Evolutionary conservation across 2,797 vertebrate genomes (phyloP).

Genomic region (Nasua narica): DNA sequence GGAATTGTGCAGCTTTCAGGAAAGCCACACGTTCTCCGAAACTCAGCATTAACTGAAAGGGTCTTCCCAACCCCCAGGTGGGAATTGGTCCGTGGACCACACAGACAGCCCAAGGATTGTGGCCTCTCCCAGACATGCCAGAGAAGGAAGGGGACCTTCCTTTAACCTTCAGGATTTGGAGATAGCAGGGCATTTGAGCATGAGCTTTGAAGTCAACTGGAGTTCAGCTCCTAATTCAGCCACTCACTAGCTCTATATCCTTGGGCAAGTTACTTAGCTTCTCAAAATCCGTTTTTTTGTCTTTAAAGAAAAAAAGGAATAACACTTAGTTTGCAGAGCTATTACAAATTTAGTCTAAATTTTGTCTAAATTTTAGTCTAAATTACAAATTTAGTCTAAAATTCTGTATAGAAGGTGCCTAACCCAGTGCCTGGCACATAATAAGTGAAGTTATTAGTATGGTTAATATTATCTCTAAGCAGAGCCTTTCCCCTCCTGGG

Average conservation of each 20-base stretch:
- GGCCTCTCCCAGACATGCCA: neutral
- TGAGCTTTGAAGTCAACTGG: slow-evolving; percentile 53
- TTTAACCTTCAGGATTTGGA: neutral
- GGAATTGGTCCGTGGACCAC: neutral
- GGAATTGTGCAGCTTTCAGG: neutral
- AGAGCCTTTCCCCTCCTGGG: slow-evolving; percentile 61
- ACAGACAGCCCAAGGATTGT: neutral
- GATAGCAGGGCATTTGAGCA: neutral
- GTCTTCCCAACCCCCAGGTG: neutral
- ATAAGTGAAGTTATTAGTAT: slow-evolving; percentile 31
- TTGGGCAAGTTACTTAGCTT: slow-evolving; percentile 72
- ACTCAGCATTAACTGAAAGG: neutral
- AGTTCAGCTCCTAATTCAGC: slow-evolving; percentile 13
- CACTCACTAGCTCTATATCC: slow-evolving; percentile 46
- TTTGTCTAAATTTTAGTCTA: too few species aligned
- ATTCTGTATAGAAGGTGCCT: slow-evolving; percentile 62
- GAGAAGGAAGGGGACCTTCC: neutral
- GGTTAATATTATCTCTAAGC: slow-evolving; percentile 45
- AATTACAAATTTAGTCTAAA: too few species aligned
- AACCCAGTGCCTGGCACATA: slow-evolving; percentile 57
- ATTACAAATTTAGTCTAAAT: too few species aligned
- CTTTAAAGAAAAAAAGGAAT: slow-evolving; percentile 25
- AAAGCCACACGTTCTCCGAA: neutral
- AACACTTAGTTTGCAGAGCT: slow-evolving; percentile 71
- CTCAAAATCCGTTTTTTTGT: slow-evolving; percentile 58